phyloP scores from a whole-genome alignment of 2,797 vertebrate genomes.

The Bovichtus diacanthus region DNA sequence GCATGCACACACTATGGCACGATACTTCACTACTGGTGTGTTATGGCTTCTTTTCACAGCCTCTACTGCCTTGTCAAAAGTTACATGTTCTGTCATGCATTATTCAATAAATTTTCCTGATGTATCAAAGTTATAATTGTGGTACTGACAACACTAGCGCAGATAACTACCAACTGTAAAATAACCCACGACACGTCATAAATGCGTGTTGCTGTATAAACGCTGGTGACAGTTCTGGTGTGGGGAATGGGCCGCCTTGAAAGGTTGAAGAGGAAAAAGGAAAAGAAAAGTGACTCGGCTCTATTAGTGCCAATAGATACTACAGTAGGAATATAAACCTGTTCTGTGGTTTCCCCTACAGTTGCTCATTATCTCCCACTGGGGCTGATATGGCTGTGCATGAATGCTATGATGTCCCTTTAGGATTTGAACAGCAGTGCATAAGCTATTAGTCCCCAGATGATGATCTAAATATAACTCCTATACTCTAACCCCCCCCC shows the following conservation, averaged over 20 bases:
- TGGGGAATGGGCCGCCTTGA: neutral
- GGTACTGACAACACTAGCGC: neutral
- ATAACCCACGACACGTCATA: neutral
- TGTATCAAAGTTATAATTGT: no score
- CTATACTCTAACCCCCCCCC: neutral
- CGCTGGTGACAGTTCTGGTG: neutral
- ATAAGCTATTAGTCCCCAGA: slow-evolving; percentile 25
- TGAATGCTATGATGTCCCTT: slow-evolving; percentile 4
- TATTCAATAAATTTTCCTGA: no score
- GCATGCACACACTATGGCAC: no score
- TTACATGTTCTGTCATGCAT: no score
- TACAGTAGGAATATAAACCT: slow-evolving; percentile 20
- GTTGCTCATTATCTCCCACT: slow-evolving; percentile 12
- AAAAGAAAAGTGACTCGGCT: neutral
- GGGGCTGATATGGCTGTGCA: slow-evolving; percentile 1
- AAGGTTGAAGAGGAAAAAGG: neutral
- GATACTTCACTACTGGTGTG: no score
- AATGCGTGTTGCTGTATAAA: neutral
- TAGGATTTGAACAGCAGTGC: slow-evolving; percentile 29
- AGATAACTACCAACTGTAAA: slow-evolving; percentile 5
- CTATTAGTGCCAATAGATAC: neutral
- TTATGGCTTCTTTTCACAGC: no score
- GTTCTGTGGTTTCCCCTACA: slow-evolving; percentile 5
- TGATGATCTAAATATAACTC: slow-evolving; percentile 61
- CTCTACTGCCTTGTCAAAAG: no score